Conservation (phyloP, 1,140 invertebrate genomes). For the Calliopsis andreniformis region DNA sequence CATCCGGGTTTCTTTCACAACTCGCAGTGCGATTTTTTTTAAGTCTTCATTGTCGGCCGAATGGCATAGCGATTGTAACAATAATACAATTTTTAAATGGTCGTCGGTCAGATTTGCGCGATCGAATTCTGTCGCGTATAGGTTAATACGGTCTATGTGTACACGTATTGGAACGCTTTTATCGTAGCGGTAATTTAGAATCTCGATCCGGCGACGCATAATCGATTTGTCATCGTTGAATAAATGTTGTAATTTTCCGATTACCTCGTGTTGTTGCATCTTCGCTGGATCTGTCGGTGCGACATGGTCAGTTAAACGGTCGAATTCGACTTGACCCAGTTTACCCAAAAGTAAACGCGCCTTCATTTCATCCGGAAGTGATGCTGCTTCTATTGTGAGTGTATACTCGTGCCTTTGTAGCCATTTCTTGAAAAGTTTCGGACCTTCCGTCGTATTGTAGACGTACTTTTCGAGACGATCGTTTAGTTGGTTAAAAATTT, state of each 20-base stretch:
- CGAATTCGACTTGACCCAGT: slow-evolving; percentile 7
- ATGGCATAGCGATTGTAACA: slow-evolving; percentile 18
- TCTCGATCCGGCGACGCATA: slow-evolving; percentile 9
- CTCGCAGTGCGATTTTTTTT: slow-evolving; percentile 4
- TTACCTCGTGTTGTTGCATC: too few species aligned
- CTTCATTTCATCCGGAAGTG: neutral
- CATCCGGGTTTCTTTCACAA: neutral
- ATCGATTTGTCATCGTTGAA: neutral
- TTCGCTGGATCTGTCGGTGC: neutral
- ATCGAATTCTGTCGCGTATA: too few species aligned
- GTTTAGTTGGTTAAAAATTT: too few species aligned
- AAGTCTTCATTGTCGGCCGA: neutral
- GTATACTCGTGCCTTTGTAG: too few species aligned
- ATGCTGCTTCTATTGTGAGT: too few species aligned
- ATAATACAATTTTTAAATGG: neutral
- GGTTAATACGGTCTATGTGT: too few species aligned
- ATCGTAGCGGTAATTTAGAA: slow-evolving; percentile 5
- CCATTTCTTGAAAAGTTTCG: too few species aligned
- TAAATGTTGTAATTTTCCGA: neutral
- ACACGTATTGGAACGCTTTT: too few species aligned
- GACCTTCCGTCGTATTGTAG: too few species aligned
- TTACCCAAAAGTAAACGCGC: neutral
- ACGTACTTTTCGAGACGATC: too few species aligned
- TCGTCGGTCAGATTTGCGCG: too few species aligned
- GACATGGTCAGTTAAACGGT: slow-evolving; percentile 14